Evolutionary conservation across 2,113 vertebrate species (phyloP).

Genomic region (Ctenomys sociabilis): DNA sequence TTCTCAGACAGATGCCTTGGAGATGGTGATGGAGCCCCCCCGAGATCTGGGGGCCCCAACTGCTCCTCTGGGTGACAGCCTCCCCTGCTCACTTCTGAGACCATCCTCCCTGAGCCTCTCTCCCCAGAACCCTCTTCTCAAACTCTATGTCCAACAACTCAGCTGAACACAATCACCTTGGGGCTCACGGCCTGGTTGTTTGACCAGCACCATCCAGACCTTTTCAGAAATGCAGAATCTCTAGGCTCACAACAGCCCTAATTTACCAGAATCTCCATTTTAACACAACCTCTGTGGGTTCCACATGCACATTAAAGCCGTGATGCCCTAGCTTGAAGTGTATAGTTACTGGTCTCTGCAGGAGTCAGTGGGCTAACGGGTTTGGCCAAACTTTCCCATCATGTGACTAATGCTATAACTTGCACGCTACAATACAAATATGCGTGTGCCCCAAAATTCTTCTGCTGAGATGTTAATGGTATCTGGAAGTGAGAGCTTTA

Average conservation of each 20-base stretch:
- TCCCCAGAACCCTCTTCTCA: background rate
- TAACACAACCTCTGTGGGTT: background rate
- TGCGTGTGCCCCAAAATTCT: background rate
- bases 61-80: too few relatives aligned
- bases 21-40: too few relatives aligned
- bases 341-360: background rate
- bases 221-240: background rate
- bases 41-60: too few relatives aligned
- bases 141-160: background rate
- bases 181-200: background rate
- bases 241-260: background rate
- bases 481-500: background rate
- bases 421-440: too few relatives aligned
- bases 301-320: background rate
- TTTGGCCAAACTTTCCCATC: background rate
- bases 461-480: background rate
- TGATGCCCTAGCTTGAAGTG: background rate
- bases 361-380: background rate
- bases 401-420: accelerated
- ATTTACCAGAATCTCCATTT: background rate
- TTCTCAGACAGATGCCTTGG: background rate
- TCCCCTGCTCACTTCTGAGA: too few relatives aligned
- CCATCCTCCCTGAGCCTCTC: background rate
- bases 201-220: background rate
- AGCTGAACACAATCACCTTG: background rate